Base-by-base conservation (phyloP, 2,888 invertebrate species). In the Meta bourneti region DNA sequence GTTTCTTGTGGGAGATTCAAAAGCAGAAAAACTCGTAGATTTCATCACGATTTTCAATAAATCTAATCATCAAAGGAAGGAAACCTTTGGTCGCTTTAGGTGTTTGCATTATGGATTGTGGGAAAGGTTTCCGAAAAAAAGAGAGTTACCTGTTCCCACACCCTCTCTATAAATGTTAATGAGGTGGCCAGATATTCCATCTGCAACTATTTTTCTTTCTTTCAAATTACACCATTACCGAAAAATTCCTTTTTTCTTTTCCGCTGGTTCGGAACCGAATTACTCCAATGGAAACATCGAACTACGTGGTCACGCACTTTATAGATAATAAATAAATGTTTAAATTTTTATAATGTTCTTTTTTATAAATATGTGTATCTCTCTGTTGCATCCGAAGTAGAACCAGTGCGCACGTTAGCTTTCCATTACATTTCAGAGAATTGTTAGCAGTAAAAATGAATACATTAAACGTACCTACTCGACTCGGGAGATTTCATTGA, bases 271-370 rank as follows among this genome's bases (percentile, higher is more conserved):
- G 81, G 74, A 81, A 72, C 80, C 61, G 78, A 74, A 88, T 88
- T 54, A 72, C 77, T 70, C 77, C 86, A 78, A 86, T 78, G 86
- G 78, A 84, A 86, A 78, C 86, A 77, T 86, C 86, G 69, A 86
- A 81, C 74, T 78, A 70, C 69, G 86, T 52, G 48, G 86, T 86
- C 86, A 86, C 86, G 86, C 86, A 86, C 69, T 86, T 86, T 86
- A 78, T 78, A 78, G 86, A 86, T 86, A 88, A 88, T 88, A 80
- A 88, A 88, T 88, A 88, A 88, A 81, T 88, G 80, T 61, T 81
- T 88, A 88, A 71, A 81, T 88, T 88, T 88, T 88, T 74, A 88
- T 75, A 81, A 81, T 81, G 81, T 61, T 51, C 61, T 88, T 81
- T 87, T 80, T 72, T 77, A 16, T 74, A 78, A 74, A 16, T n/a